These are phyloP conservation scores for Epizoanthus fatuus DNA, from an alignment of 92 coral and sea anemone genomes.

Conservation along the genomic window DNA sequence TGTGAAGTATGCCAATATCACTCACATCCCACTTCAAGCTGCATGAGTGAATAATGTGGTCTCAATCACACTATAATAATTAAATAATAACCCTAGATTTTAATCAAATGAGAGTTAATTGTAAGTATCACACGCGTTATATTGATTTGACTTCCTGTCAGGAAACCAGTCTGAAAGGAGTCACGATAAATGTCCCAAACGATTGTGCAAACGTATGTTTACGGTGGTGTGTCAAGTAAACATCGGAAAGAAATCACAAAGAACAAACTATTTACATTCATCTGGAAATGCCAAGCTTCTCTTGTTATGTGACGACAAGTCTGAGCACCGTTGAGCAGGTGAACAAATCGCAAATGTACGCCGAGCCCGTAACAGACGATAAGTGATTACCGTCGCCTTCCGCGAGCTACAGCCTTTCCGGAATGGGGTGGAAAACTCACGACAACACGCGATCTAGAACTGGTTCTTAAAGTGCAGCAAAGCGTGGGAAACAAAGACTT, in stretches of 20 bases:
- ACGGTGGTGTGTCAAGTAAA: neutral
- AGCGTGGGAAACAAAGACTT: neutral
- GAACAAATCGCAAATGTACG: neutral
- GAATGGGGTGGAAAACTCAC: neutral
- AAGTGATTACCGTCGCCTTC: conserved; percentile 16
- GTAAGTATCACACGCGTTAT: too few species aligned
- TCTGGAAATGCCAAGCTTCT: neutral
- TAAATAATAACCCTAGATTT: too few species aligned
- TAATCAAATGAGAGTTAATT: too few species aligned
- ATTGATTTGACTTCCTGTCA: neutral
- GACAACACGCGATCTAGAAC: neutral
- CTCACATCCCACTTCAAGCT: too few species aligned
- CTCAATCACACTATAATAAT: too few species aligned
- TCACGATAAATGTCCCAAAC: neutral
- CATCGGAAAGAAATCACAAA: neutral
- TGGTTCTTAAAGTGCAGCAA: neutral
- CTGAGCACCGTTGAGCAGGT: neutral
- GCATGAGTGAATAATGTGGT: too few species aligned
- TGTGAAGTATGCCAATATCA: too few species aligned
- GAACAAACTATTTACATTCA: neutral
- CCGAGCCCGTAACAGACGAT: neutral
- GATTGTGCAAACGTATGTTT: neutral
- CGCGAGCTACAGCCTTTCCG: neutral
- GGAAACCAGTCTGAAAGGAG: neutral
- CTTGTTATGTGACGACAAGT: neutral